phyloP scores from a whole-genome alignment of 2,888 invertebrate species.

The Quadroppia sp. region DNA sequence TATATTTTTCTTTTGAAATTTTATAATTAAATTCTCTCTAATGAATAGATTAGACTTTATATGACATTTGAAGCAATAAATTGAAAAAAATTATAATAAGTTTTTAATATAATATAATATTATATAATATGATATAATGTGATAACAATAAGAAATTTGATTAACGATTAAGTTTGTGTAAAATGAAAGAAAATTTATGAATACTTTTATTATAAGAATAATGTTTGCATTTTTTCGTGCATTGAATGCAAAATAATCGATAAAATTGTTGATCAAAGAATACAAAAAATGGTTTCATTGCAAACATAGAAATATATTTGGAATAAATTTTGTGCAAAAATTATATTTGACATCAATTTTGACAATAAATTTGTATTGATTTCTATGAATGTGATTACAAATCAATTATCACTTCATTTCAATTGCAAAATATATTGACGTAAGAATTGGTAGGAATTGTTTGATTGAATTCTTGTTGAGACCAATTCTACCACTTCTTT shows the following conservation, averaged over 20 bases:
- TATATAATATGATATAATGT: too few relatives aligned
- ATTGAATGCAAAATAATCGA: neutral
- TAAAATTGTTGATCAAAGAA: neutral
- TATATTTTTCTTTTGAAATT: slow-evolving; percentile 11
- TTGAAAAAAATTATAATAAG: slow-evolving; percentile 30
- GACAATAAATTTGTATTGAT: too few relatives aligned
- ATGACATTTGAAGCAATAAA: slow-evolving; percentile 8
- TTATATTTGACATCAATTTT: too few relatives aligned
- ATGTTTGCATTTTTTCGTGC: neutral
- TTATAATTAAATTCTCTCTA: slow-evolving; percentile 25
- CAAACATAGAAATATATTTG: too few relatives aligned
- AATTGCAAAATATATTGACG: too few relatives aligned
- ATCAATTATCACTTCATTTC: too few relatives aligned
- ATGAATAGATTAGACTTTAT: slow-evolving; percentile 20
- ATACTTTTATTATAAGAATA: neutral
- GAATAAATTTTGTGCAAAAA: too few relatives aligned
- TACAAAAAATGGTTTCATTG: neutral
- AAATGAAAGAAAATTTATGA: neutral
- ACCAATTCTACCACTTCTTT: too few relatives aligned
- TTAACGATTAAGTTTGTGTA: slow-evolving; percentile 11
- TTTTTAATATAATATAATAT: too few relatives aligned
- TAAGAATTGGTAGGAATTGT: too few relatives aligned
- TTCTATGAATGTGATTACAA: too few relatives aligned
- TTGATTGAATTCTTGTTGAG: too few relatives aligned
- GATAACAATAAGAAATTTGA: slow-evolving; percentile 28